A percentile compares a stretch with the other conserved stretches of the same genome.
These are phyloP conservation scores for Drosophila eohydei DNA, from an alignment of 2,888 invertebrate genomes.

Conservation along the genomic window DNA sequence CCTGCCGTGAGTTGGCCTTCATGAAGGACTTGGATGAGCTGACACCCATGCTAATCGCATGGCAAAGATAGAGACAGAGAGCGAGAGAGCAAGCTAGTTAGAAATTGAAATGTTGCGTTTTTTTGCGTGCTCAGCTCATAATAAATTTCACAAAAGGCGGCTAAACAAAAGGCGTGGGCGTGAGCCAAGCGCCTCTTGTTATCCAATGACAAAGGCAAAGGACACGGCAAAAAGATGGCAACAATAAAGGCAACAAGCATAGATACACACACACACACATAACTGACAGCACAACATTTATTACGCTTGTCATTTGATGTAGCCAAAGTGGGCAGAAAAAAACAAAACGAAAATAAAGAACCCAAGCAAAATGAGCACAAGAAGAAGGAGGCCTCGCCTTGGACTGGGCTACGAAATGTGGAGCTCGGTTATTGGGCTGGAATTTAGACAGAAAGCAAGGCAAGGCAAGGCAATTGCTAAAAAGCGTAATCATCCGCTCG, in stretches of 20 bases:
- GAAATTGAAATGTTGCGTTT: conserved; percentile 38
- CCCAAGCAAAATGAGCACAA: conserved; percentile 50
- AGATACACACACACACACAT: conserved; percentile 29
- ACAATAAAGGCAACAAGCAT: conserved; percentile 59
- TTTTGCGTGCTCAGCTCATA: conserved; percentile 47
- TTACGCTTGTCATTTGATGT: conserved; percentile 80
- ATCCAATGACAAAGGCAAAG: conserved; percentile 63
- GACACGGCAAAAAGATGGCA: conserved; percentile 61
- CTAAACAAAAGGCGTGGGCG: conserved; percentile 58
- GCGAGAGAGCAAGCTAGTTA: conserved; percentile 12
- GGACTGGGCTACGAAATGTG: conserved; percentile 9
- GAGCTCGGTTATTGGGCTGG: conserved; percentile 20
- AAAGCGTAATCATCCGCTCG: conserved; percentile 76
- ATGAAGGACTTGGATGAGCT: conserved; percentile 94
- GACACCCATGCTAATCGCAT: conserved; percentile 86
- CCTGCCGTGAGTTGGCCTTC: conserved; percentile 94
- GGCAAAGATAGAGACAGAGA: conserved; percentile 2
- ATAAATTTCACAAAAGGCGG: conserved; percentile 55
- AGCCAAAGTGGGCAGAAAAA: conserved; percentile 32
- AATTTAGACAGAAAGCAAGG: conserved; percentile 35
- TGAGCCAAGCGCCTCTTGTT: conserved; percentile 50
- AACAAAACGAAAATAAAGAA: conserved; percentile 18
- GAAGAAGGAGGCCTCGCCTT: conserved; percentile 35
- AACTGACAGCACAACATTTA: conserved; percentile 80
- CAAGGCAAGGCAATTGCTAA: conserved; percentile 62